Base-by-base conservation (phyloP, 2,888 invertebrate species). In the Hipparchia sbordonii region DNA sequence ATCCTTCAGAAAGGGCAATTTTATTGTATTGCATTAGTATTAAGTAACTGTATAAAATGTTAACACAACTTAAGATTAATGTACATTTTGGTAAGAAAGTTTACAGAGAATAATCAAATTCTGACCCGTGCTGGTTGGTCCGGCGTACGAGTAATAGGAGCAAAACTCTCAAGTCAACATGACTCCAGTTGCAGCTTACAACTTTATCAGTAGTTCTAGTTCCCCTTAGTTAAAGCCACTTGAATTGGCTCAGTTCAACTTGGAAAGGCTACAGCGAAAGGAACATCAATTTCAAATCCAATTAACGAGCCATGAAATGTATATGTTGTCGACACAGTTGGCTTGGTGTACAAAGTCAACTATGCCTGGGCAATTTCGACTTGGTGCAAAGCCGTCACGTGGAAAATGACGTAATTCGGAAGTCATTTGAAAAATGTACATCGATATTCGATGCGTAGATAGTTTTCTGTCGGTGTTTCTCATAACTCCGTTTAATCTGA, bases 231-330 rank as follows among this genome's bases (percentile, higher is more conserved):
- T 62, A 62, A 62, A 63, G 48, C 63, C 48, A 63, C 46, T 62
- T 9, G 7, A 51, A 63, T 9, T 63, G n/a, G 48, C 13, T 63
- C 48, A 51, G 46, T 46, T 48, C 46, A 48, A 63, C 63, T 63
- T 63, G 48, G 63, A 63, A 51, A 63, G 23, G 63, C 48, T 63
- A 10, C 63, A 48, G 48, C 48, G 8, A 46, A 63, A 63, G 13
- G 63, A 63, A 23, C 63, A 63, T 63, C 48, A 62, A 46, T 48
- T 51, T 63, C 46, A 48, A 63, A 51, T 63, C 63, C 63, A 63
- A 63, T 63, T 63, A 63, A 51, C 48, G 9, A 63, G 48, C 48
- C 48, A 48, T 48, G 63, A 13, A 63, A 63, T 63, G 48, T 61
- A 48, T 48, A 52, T 52, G 52, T 8, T 23, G 13, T 23, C 8